Evolutionary conservation across 2,797 vertebrate genomes (phyloP).

Genomic region (Erpetoichthys calabaricus): DNA sequence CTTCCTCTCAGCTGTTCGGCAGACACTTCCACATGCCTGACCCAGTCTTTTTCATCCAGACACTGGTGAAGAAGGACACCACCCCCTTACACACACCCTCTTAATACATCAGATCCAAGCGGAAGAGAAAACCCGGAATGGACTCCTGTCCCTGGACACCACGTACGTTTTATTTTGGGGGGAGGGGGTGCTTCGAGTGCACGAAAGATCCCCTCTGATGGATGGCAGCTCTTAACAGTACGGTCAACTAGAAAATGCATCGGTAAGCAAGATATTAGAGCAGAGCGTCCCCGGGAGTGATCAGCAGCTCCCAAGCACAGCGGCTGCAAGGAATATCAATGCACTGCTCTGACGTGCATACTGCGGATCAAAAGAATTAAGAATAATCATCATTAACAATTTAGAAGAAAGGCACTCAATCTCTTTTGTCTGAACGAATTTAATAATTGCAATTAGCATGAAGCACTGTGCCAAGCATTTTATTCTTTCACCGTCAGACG

Average conservation of each 20-base stretch:
- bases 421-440: constrained; percentile 9
- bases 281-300: constrained; percentile 36
- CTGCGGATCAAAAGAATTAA: constrained; percentile 23
- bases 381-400: constrained; percentile 7
- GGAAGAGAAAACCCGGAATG: constrained; percentile 65
- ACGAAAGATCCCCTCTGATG: constrained; percentile 30
- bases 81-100: constrained; percentile 32
- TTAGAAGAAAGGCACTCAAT: neutral
- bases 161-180: neutral
- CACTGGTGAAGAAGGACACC: constrained; percentile 59
- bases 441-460: constrained; percentile 1
- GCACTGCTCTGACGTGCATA: constrained; percentile 24
- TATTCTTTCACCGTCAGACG: no score
- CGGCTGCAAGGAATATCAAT: constrained; percentile 42
- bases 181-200: constrained; percentile 19
- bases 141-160: constrained; percentile 30
- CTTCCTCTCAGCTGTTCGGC: constrained; percentile 61
- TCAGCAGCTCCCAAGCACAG: constrained; percentile 34
- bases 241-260: constrained; percentile 46
- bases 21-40: constrained; percentile 81
- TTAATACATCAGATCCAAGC: constrained; percentile 20
- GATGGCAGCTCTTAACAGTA: constrained; percentile 52
- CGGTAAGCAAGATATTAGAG: constrained; percentile 41
- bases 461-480: no score
- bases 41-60: constrained; percentile 70